These are phyloP conservation scores for Drosophila prolongata DNA, from an alignment of 2,888 invertebrate genomes.

Conservation along the genomic window DNA sequence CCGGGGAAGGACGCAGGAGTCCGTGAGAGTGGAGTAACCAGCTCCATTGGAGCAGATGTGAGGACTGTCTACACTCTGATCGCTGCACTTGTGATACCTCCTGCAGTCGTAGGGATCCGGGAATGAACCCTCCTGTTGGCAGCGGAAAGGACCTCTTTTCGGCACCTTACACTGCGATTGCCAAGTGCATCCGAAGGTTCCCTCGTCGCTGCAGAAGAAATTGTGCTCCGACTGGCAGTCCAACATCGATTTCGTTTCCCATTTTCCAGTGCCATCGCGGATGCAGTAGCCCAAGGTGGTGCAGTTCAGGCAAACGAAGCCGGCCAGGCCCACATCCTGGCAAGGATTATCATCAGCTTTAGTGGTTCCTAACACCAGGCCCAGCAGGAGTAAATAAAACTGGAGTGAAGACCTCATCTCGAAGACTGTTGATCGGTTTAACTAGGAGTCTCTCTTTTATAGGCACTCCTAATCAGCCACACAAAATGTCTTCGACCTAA, in stretches of 20 bases:
- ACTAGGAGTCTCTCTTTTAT: slow-evolving; percentile 42
- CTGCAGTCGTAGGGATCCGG: slow-evolving; percentile 83
- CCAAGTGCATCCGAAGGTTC: slow-evolving; percentile 63
- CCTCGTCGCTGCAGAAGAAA: slow-evolving; percentile 73
- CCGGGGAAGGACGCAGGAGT: slow-evolving; percentile 63
- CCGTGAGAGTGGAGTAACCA: slow-evolving; percentile 66
- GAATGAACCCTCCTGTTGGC: slow-evolving; percentile 71
- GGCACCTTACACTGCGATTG: slow-evolving; percentile 63
- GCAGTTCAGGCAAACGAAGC: slow-evolving; percentile 75
- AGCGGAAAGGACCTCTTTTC: slow-evolving; percentile 69
- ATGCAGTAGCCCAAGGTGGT: slow-evolving; percentile 67
- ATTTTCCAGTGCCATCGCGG: slow-evolving; percentile 47
- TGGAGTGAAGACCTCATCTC: slow-evolving; percentile 46
- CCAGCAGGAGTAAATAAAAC: slow-evolving; percentile 22
- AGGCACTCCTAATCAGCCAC: slow-evolving; percentile 23
- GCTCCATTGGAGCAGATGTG: slow-evolving; percentile 65
- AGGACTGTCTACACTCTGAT: slow-evolving; percentile 57
- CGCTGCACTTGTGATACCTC: slow-evolving; percentile 77
- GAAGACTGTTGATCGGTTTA: slow-evolving; percentile 40
- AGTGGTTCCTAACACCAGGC: slow-evolving; percentile 37
- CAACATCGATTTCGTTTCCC: slow-evolving; percentile 63
- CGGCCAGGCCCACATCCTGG: slow-evolving; percentile 58
- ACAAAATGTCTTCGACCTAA: slow-evolving; percentile 17
- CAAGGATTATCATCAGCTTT: slow-evolving; percentile 66
- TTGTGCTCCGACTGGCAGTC: slow-evolving; percentile 58